Percentiles rank a stretch among this genome's conserved stretches.
Evolutionary conservation across 1,140 invertebrate species (phyloP).

Genomic region (Riptortus pedestris): DNA sequence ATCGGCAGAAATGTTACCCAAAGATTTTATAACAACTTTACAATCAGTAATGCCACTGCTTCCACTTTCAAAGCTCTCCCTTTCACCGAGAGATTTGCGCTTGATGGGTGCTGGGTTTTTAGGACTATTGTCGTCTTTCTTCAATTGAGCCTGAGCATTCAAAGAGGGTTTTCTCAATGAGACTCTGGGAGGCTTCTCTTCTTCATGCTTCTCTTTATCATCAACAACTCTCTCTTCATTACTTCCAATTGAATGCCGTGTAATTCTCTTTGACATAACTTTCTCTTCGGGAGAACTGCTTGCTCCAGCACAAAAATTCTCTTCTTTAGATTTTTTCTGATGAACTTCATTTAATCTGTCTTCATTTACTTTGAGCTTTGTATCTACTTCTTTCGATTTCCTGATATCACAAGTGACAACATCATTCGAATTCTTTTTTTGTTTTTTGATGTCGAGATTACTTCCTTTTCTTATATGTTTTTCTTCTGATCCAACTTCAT

Average conservation of each 20-base stretch:
- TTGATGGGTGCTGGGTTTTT: background rate
- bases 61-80: constrained; percentile 7
- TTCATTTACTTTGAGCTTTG: too few relatives aligned
- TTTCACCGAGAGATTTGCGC: background rate
- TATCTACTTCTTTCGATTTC: too few relatives aligned
- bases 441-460: too few relatives aligned
- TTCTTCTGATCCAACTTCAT: too few relatives aligned
- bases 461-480: too few relatives aligned
- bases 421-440: too few relatives aligned
- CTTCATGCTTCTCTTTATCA: too few relatives aligned
- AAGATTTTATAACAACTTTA: background rate
- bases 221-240: too few relatives aligned
- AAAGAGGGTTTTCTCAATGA: background rate
- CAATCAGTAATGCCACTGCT: background rate
- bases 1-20: background rate
- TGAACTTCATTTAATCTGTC: background rate
- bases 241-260: background rate
- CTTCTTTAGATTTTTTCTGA: background rate
- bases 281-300: background rate
- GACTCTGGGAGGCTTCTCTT: too few relatives aligned
- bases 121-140: background rate
- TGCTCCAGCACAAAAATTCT: background rate
- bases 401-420: too few relatives aligned
- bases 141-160: background rate
- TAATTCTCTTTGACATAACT: background rate